phyloP scores from a whole-genome alignment of 2,888 invertebrate genomes.

The Lycophotia porphyrea region DNA sequence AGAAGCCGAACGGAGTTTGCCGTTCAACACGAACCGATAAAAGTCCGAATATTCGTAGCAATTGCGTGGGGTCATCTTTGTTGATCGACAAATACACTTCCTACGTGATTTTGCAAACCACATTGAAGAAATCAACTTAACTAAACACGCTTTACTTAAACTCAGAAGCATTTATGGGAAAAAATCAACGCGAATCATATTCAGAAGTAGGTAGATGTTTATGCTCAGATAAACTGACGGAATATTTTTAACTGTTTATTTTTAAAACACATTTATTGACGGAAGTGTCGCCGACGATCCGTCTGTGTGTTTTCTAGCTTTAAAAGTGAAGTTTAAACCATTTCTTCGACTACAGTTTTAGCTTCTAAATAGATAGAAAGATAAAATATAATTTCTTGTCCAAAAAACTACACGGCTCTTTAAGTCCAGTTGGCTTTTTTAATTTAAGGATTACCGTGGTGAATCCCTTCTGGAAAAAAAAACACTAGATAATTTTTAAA shows the following conservation, averaged over 20 bases:
- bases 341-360: not conserved
- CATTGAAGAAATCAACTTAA: not conserved
- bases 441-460: not conserved
- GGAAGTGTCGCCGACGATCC: slow-evolving; percentile 26
- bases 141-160: not conserved
- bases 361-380: not conserved
- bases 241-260: slow-evolving; percentile 45
- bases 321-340: not conserved
- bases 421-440: not conserved
- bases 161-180: not conserved
- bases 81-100: not conserved
- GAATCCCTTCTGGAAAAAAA: not conserved
- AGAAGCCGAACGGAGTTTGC: not conserved
- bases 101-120: not conserved
- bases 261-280: slow-evolving; percentile 26
- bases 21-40: not conserved
- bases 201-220: slow-evolving; percentile 32
- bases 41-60: not conserved
- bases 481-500: not conserved
- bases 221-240: slow-evolving; percentile 9
- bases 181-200: slow-evolving; percentile 4
- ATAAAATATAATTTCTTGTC: not conserved
- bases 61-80: not conserved
- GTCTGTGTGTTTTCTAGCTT: slow-evolving; percentile 21
- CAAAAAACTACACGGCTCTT: not conserved